A percentile compares a stretch with the other conserved stretches of the same genome.
Conservation (phyloP, 2,113 vertebrate species). For the Zootoca vivipara region DNA sequence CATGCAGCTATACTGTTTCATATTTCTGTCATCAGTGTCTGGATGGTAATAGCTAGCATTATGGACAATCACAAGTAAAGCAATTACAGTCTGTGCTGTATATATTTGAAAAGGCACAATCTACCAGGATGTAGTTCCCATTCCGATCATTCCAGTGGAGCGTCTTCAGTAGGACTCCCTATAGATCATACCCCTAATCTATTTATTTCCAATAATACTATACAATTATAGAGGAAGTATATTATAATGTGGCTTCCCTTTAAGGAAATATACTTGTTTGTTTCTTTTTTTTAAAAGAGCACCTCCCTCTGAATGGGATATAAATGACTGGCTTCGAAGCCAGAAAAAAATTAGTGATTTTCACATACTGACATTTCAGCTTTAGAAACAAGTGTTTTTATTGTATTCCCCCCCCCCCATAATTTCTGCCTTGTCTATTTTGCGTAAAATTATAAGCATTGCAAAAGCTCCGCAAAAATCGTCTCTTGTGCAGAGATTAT, state of each 20-base stretch:
- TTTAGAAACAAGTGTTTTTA: background rate
- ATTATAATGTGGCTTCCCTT: background rate
- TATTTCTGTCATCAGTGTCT: background rate
- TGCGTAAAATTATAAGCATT: background rate
- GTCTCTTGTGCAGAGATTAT: background rate
- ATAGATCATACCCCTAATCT: background rate
- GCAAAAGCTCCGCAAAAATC: background rate
- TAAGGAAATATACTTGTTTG: background rate
- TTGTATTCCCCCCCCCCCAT: too few species aligned
- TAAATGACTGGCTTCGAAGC: slow-evolving; percentile 20
- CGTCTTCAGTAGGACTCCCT: background rate
- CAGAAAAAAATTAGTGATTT: background rate
- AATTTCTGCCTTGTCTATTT: background rate
- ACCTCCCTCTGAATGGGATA: background rate
- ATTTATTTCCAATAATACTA: background rate
- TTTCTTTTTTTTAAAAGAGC: background rate
- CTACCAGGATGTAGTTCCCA: background rate
- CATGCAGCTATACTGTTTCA: background rate
- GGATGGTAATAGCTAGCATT: background rate
- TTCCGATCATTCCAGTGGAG: background rate
- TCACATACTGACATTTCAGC: slow-evolving; percentile 10
- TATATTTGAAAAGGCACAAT: background rate
- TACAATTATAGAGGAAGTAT: background rate
- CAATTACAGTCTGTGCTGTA: background rate
- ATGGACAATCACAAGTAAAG: background rate